These are phyloP conservation scores for Gonocerus acuteangulatus DNA, from an alignment of 2,888 invertebrate genomes.

Conservation along the genomic window DNA sequence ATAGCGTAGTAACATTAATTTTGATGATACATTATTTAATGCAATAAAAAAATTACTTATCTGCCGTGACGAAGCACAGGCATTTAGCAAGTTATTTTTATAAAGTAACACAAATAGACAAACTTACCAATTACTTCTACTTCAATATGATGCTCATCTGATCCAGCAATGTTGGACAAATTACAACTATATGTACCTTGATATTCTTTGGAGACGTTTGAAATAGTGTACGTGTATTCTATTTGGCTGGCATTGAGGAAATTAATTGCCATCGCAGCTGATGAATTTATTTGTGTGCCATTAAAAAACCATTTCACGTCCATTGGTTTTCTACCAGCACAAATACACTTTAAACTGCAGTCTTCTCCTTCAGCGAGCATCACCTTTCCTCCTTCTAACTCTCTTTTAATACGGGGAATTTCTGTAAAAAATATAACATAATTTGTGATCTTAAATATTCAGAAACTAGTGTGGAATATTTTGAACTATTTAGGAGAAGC, in stretches of 20 bases:
- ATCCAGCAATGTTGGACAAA: constrained; percentile 44
- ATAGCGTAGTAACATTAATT: no score
- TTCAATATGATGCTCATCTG: constrained; percentile 38
- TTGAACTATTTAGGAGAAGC: neutral
- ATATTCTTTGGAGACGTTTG: constrained; percentile 25
- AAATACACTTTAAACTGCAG: constrained; percentile 32
- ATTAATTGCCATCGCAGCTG: neutral
- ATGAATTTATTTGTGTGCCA: constrained; percentile 38
- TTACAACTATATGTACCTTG: constrained; percentile 45
- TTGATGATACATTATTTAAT: no score
- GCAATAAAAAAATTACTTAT: no score
- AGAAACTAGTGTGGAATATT: no score
- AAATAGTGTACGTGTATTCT: neutral
- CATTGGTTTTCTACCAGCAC: constrained; percentile 34
- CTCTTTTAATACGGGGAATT: constrained; percentile 38
- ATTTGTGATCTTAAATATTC: no score
- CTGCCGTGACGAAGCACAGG: no score
- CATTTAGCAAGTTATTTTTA: no score
- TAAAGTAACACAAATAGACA: no score
- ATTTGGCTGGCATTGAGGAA: neutral
- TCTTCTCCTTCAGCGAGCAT: constrained; percentile 41
- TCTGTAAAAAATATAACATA: constrained; percentile 34
- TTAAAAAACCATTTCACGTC: constrained; percentile 38
- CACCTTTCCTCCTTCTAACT: constrained; percentile 42
- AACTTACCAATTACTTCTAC: constrained; percentile 37